phyloP scores from a whole-genome alignment of 23 tunicate species.

The Trididemnum clinides region DNA sequence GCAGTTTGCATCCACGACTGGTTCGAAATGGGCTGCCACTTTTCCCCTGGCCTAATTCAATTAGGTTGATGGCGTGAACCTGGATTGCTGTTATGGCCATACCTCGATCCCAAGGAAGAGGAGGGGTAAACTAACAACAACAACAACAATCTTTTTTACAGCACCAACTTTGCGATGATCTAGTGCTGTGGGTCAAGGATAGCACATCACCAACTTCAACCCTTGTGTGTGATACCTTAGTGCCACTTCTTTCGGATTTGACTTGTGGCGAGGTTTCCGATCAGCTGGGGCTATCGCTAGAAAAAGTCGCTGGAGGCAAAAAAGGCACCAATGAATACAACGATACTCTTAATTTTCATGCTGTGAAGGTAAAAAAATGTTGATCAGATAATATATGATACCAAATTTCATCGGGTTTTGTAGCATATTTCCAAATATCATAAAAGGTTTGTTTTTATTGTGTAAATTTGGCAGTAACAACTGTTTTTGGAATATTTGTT shows the following conservation, averaged over 20 bases:
- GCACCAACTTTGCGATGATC: constrained; percentile 49
- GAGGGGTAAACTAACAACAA: too few species aligned
- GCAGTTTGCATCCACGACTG: too few species aligned
- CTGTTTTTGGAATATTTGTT: too few species aligned
- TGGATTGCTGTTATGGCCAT: too few species aligned
- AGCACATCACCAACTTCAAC: background rate
- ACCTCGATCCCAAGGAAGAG: too few species aligned
- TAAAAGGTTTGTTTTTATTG: background rate
- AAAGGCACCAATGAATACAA: constrained; percentile 8
- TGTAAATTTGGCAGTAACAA: too few species aligned
- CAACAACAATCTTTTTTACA: too few species aligned
- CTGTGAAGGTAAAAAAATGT: constrained; percentile 21
- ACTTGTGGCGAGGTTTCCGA: background rate
- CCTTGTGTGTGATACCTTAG: constrained; percentile 30
- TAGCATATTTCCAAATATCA: background rate
- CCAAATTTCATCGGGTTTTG: background rate
- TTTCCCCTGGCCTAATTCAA: too few species aligned
- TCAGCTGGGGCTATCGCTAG: constrained; percentile 14
- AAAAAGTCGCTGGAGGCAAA: constrained; percentile 27
- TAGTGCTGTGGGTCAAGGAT: constrained; percentile 42
- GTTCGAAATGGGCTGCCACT: too few species aligned
- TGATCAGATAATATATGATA: too few species aligned
- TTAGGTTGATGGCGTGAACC: too few species aligned
- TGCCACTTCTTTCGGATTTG: constrained; percentile 33
- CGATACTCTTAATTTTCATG: constrained; percentile 38